These are phyloP conservation scores for Lasioglossum oenotherae DNA, from an alignment of 2,888 invertebrate species.

Conservation along the genomic window DNA sequence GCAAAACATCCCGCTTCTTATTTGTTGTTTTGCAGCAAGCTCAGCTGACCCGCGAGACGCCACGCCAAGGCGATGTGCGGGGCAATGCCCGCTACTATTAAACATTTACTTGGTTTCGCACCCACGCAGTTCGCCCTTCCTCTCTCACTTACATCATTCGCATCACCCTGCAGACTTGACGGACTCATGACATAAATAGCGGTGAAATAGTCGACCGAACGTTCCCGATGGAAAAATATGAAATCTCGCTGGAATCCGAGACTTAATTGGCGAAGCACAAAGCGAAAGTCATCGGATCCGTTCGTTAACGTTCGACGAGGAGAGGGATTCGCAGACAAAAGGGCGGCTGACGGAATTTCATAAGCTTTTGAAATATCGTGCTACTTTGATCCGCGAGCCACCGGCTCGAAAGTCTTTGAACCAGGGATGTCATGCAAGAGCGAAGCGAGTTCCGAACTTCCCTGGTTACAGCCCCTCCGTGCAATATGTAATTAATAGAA, in stretches of 20 bases:
- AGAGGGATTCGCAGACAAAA: constrained; percentile 31
- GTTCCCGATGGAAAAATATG: background rate
- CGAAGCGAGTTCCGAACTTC: constrained; percentile 59
- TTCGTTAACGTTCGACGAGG: constrained; percentile 35
- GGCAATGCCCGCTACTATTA: no score
- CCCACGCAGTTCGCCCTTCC: no score
- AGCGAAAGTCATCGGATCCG: constrained; percentile 27
- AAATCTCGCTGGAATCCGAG: background rate
- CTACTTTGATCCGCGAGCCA: constrained; percentile 61
- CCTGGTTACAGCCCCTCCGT: constrained; percentile 39
- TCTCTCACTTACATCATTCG: no score
- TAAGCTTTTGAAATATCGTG: constrained; percentile 61
- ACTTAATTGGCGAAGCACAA: constrained; percentile 37
- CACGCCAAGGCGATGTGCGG: no score
- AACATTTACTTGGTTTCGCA: no score
- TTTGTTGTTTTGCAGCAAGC: no score
- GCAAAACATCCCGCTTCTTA: no score
- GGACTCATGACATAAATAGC: background rate
- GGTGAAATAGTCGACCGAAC: background rate
- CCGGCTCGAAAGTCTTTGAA: constrained; percentile 42
- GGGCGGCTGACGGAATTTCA: constrained; percentile 46
- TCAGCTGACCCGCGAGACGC: no score
- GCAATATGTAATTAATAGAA: constrained; percentile 48
- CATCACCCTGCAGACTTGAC: background rate
- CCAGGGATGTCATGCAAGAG: constrained; percentile 51